These are phyloP conservation scores for Ypsolopha scabrella DNA, from an alignment of 2,888 invertebrate species.

Conservation along the genomic window DNA sequence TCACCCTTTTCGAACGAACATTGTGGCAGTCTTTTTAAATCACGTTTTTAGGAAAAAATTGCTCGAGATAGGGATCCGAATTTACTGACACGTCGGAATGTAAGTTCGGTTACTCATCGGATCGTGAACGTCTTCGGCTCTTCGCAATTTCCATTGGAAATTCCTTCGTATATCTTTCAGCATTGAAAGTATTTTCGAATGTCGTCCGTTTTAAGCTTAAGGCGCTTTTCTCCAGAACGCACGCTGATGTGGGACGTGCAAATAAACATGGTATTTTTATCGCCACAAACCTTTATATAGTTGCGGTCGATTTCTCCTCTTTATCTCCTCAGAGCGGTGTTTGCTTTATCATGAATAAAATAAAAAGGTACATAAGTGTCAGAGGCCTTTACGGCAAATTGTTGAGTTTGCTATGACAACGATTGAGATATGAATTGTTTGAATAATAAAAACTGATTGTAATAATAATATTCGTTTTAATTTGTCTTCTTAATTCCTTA, in stretches of 20 bases:
- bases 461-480: too few relatives aligned
- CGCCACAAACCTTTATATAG: conserved; percentile 68
- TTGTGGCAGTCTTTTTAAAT: conserved; percentile 40
- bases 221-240: conserved; percentile 35
- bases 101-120: conserved; percentile 38
- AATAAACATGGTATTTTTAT: conserved; percentile 71
- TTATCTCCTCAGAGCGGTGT: conserved; percentile 62
- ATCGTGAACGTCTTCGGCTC: conserved; percentile 27
- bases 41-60: conserved; percentile 47
- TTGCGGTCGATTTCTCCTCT: conserved; percentile 68
- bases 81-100: conserved; percentile 60
- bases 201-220: conserved; percentile 22
- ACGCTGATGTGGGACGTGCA: conserved; percentile 66
- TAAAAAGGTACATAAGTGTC: conserved; percentile 46
- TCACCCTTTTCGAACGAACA: conserved; percentile 16
- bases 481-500: too few relatives aligned
- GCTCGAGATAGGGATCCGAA: conserved; percentile 53
- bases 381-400: conserved; percentile 35
- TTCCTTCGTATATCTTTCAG: conserved; percentile 31
- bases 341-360: conserved; percentile 66
- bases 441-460: not conserved
- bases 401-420: conserved; percentile 14
- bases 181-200: conserved; percentile 32
- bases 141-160: conserved; percentile 22
- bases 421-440: not conserved